Base-by-base conservation (phyloP, 23 tunicate genomes). In the Phallusia fumigata region DNA sequence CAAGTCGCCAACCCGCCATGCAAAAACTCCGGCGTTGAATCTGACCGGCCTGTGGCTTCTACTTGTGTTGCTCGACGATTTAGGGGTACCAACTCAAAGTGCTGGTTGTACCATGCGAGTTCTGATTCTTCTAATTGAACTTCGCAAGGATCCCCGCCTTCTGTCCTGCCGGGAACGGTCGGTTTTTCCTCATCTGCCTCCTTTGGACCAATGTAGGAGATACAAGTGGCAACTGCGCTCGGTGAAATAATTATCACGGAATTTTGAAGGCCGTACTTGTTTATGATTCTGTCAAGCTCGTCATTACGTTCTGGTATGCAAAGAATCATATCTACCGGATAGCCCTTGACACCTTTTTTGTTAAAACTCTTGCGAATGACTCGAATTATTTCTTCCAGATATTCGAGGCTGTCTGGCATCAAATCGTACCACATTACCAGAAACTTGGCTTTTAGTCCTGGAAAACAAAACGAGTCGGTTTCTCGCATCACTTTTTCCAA, bases 1-100 rank as follows among this genome's bases (percentile, higher is more conserved):
- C 93, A 88, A 51, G 87, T 76, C 19, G 83, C 64, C 18, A 53
- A 33, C 12, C 84, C 77, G 31, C 93, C 93, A 45, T 84, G 84
- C 28, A 88, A 30, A 79, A 83, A 88, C 22, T 83, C 88, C 32
- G 47, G 47, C 10, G 47, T 40, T 5, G 47, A 40, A 40, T 40
- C 47, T 5, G 10, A 40, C 5, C 47, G 47, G 8, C 10, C 47
- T 40, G 8, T 40, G n/a, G n/a, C n/a, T 40, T 40, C 8, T 5
- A 10, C 10, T 40, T 5, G 47, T 40, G 47, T 40, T 40, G 47
- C 47, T 40, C 47, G 5, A 40, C 10, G 47, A 3, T 40, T 40
- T 40, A 40, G 5, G 8, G 47, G 47, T 40, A 40, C 10, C 47
- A 40, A 40, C 47, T 40, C 47, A 10, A 40, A 40, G 5, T 40